A percentile compares a stretch with the other conserved stretches of the same genome.
Conservation (phyloP, 2,797 vertebrate species). For the Odontamblyopus rebecca region DNA sequence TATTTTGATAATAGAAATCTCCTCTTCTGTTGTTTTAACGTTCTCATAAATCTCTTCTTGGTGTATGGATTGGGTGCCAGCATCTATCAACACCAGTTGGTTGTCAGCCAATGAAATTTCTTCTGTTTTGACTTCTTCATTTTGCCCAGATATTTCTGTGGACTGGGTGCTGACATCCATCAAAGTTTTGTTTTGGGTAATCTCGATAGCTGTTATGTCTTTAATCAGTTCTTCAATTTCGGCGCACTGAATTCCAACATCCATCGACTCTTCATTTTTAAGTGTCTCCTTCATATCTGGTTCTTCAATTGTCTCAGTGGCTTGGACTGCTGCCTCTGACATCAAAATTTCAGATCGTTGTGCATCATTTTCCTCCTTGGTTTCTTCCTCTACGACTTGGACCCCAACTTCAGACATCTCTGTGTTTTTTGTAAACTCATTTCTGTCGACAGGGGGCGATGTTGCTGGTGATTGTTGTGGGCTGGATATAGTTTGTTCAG, state of each 20-base stretch:
- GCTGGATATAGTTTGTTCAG: conserved; percentile 5
- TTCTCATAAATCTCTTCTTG: not conserved
- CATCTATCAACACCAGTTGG: conserved; percentile 2
- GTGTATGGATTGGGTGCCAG: not conserved
- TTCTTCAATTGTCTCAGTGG: conserved; percentile 6
- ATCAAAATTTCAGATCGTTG: not conserved
- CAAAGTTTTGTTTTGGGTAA: not conserved
- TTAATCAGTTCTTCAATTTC: not conserved
- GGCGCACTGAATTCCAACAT: not conserved
- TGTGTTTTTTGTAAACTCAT: conserved; percentile 12
- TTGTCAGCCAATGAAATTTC: not conserved
- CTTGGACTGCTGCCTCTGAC: conserved; percentile 3
- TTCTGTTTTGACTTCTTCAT: not conserved
- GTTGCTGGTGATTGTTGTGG: conserved; percentile 7
- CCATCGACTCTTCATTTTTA: not conserved
- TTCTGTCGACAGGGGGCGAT: not conserved
- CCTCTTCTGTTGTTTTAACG: not conserved
- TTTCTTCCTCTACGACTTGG: conserved; percentile 26
- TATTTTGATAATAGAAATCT: conserved; percentile 7
- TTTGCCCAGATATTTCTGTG: not conserved
- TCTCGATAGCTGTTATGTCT: not conserved
- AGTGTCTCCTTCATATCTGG: not conserved
- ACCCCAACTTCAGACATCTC: conserved; percentile 18
- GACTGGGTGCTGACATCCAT: conserved; percentile 10
- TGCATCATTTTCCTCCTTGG: not conserved